Base-by-base conservation (phyloP, 2,888 invertebrate species). In the Pelosia muscerda region DNA sequence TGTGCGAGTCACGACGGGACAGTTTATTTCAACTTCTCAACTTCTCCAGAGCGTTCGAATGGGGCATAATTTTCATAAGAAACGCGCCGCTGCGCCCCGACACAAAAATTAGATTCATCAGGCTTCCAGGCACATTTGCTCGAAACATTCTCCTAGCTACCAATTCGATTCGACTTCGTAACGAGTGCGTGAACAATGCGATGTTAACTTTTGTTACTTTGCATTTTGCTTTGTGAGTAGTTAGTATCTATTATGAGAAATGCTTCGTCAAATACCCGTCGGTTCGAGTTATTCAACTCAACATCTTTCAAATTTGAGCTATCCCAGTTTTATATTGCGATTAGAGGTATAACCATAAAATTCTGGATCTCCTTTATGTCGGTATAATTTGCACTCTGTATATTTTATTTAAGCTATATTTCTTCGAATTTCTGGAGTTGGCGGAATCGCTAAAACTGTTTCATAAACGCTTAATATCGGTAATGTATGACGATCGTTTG, bases 11-110 rank as follows among this genome's bases (percentile, higher is more conserved):
- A 94, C 94, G 94, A 80, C 84, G 86, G 86, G 90, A 91, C 94
- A 92, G 93, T 94, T 94, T 93, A 92, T 93, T 93, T 89, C 89
- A 92, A 93, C 92, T 93, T 92, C 90, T 88, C 89, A 93, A 94
- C 91, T 93, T 90, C 87, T 84, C 85, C 85, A 84, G 82, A 84
- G 86, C 90, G 90, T 92, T 93, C 91, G 87, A 92, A 93, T 90
- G 90, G 92, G 87, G 92, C 91, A 93, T 93, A 93, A 94, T 94
- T 93, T 94, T 94, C 92, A 92, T 92, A 93, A 91, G 89, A 86
- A 92, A 90, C 90, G 87, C 90, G 87, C 88, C 84, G 83, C 81
- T 89, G 88, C 87, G 84, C 88, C 83, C 81, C 86, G 86, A 86
- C 88, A 83, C 90, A 92, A 92, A 91, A 94, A 94, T 93, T 94